A percentile compares a stretch with the other conserved stretches of the same genome.
Conservation (phyloP, 2,888 invertebrate species). For the Biston betularia region DNA sequence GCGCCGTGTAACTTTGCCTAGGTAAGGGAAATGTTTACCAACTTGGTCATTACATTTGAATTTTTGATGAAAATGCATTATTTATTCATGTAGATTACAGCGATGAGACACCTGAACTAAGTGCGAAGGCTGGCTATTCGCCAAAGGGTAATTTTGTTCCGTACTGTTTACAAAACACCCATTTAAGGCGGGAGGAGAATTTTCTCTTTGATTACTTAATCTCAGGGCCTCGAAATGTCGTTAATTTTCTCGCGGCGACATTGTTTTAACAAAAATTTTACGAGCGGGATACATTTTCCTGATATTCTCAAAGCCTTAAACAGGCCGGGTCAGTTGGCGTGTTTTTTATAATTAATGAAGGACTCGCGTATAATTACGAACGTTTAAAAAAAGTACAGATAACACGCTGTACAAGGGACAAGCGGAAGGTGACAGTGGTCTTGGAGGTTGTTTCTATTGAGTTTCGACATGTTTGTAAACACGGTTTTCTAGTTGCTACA, state of each 20-base stretch:
- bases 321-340: slow-evolving; percentile 10
- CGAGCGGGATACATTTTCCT: slow-evolving; percentile 13
- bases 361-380: slow-evolving; percentile 1
- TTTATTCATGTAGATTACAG: slow-evolving; percentile 48
- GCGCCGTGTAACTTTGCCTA: slow-evolving; percentile 11
- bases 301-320: slow-evolving; percentile 19
- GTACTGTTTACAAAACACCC: slow-evolving; percentile 46
- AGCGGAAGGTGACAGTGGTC: slow-evolving; percentile 6
- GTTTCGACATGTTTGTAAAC: slow-evolving; percentile 3
- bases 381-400: not conserved
- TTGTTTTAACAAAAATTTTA: slow-evolving; percentile 49
- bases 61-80: slow-evolving; percentile 48
- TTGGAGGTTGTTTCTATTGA: slow-evolving; percentile 33
- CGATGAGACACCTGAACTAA: slow-evolving; percentile 35
- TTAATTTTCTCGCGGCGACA: slow-evolving; percentile 50
- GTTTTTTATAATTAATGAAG: slow-evolving; percentile 17
- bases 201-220: slow-evolving; percentile 55
- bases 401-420: slow-evolving; percentile 3
- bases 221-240: slow-evolving; percentile 40
- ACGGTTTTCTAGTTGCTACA: slow-evolving; percentile 1
- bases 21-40: slow-evolving; percentile 42
- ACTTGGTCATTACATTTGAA: slow-evolving; percentile 44
- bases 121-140: slow-evolving; percentile 32
- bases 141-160: slow-evolving; percentile 43
- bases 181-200: slow-evolving; percentile 43